Evolutionary conservation across 2,888 invertebrate species (phyloP).

Genomic region (Phengaris arion): DNA sequence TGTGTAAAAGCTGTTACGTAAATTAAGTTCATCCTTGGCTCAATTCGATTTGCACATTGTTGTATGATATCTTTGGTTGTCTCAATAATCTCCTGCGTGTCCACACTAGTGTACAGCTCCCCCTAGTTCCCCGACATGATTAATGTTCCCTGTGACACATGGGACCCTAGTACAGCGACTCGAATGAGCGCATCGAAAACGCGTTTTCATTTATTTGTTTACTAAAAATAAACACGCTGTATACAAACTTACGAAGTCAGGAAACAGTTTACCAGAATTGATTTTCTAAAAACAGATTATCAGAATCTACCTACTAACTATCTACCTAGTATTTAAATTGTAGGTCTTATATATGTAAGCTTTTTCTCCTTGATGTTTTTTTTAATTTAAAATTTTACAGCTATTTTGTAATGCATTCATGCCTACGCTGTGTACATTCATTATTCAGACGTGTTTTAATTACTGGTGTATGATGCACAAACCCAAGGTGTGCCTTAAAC

Average conservation of each 20-base stretch:
- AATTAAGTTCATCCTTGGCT: not conserved
- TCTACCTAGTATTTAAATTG: not conserved
- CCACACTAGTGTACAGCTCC: conserved; percentile 50
- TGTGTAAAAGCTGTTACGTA: no score
- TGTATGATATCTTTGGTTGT: conserved; percentile 33
- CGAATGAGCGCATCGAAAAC: conserved; percentile 52
- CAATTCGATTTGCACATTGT: conserved; percentile 11
- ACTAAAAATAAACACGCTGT: conserved; percentile 27
- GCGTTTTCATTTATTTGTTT: conserved; percentile 47
- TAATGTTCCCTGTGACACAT: conserved; percentile 73
- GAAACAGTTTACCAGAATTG: no score
- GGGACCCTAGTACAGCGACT: conserved; percentile 54
- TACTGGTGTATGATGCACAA: conserved; percentile 23
- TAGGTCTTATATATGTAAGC: not conserved
- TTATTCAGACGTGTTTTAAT: conserved; percentile 15
- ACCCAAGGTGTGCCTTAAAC: conserved; percentile 20
- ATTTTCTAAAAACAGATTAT: not conserved
- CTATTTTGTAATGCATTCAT: not conserved
- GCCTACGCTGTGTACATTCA: conserved; percentile 1
- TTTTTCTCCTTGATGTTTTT: no score
- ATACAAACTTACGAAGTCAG: not conserved
- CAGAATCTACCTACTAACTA: not conserved
- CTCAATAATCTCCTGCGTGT: conserved; percentile 46
- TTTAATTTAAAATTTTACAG: not conserved
- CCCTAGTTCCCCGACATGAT: conserved; percentile 54